Evolutionary conservation across 2,888 invertebrate genomes (phyloP), one percentile per base, ranked within the genome.

Genomic region (Acanthosepion lycidas): DNA sequence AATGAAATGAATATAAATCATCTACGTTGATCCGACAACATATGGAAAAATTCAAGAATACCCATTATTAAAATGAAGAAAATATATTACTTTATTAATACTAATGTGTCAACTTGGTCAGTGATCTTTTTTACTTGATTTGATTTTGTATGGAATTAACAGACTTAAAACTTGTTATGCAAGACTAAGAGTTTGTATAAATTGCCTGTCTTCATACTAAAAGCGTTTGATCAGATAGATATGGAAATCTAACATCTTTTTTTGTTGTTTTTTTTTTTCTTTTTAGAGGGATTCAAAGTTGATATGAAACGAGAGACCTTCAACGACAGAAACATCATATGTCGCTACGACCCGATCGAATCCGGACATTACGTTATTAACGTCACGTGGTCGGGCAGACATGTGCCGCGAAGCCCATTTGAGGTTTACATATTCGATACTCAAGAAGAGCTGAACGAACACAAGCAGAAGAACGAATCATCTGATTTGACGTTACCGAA

Each of bases 391-490:
- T 99, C 99, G 12, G 99, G 99, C n/a, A 99, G 99, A 96, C 98
- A 99, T 97, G 99, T 99, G 78, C 99, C 99, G 94, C 99, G 99
- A 95, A 99, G 99, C 94, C 99, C 99, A 0, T 99, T 99, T 98
- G 98, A 98, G 95, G 99, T 99, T 95, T 99, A 99, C 98, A 99
- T 99, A 97, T 99, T 99, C 97, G 99, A 99, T 97, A 99, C 99
- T 20, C 99, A 99, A 97, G 99, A 99, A 97, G 99, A 99, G 97
- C 98, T 99, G 0, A 94, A 95, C 18, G 95, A 55, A 49, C 95
- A 96, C 55, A 42, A 6, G 48, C 92, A 12, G 15, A 92, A 48
- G 48, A 92, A 92, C n/a, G 78, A 78, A 15, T 8, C n/a, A 0
- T 1, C 78, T 78, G 78, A 78, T n/a, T 9, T n/a, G 9, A n/a